Base-by-base conservation (phyloP, 2,797 vertebrate species). In the Liparis tanakae region DNA sequence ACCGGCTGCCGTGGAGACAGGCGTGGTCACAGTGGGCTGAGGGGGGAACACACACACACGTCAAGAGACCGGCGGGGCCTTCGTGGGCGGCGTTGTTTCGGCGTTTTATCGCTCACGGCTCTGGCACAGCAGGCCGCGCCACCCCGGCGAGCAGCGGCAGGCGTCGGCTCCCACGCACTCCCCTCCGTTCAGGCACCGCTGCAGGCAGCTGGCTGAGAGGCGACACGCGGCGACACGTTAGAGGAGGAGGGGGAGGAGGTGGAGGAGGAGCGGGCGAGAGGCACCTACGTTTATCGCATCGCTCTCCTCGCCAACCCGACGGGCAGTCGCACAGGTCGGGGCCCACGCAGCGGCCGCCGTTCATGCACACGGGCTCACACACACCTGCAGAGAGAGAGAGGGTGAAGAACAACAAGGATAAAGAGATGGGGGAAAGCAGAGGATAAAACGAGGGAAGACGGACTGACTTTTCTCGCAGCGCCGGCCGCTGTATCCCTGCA, bases 401-500 rank as follows among this genome's bases (percentile, higher is more conserved):
- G 37, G 37, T 39, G 37, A 12, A 39, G 7, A 50, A 50, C n/a
- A 20, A 20, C 48, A 20, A 4, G n/a, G 48, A 41, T 10, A 14
- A n/a, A 50, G 36, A 41, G 2, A 34, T 3, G 34, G 37, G 14
- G n/a, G 44, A 48, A n/a, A 48, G 18, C 8, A 9, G 48, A 20
- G 48, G n/a, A 51, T 22, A n/a, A 20, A 14, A 50, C 15, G 33
- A 48, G 6, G 25, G 50, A 51, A 30, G 44, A 15, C 46, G 22
- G 10, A 68, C 96, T 91, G 89, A 98, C 96, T 95, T 94, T 93
- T 97, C 88, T 98, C 96, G 80, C 97, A 98, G 84, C 91, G 93
- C 48, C 75, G 87, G 30, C 96, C 96, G 3, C 83, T 90, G 88
- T 95, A 96, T 48, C 96, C 96, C 39, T 90, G 91, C 56, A 85